phyloP scores from a whole-genome alignment of 2,888 invertebrate species.

The Eupithecia inturbata region DNA sequence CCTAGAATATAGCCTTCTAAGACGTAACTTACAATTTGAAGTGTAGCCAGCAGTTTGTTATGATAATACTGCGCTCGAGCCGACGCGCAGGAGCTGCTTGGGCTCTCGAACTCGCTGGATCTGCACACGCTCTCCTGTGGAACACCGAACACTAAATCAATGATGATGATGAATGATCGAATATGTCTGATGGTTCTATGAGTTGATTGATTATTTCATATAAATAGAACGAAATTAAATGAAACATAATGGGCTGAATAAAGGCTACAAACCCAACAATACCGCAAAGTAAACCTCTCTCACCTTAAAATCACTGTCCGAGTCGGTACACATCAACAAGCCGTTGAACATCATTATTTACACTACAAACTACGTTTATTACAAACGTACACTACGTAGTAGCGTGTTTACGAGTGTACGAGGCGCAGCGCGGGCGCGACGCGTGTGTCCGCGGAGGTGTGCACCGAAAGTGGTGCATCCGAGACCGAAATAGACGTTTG shows the following conservation, averaged over 20 bases:
- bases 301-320: constrained; percentile 77
- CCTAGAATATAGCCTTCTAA: constrained; percentile 34
- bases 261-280: not conserved
- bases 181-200: too few relatives aligned
- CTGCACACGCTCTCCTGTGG: constrained; percentile 61
- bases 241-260: too few relatives aligned
- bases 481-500: constrained; percentile 39
- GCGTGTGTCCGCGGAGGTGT: constrained; percentile 40
- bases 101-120: constrained; percentile 50
- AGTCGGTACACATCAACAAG: constrained; percentile 70
- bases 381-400: not conserved
- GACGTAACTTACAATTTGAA: constrained; percentile 63
- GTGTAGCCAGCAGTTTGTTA: constrained; percentile 65
- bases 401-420: constrained; percentile 10
- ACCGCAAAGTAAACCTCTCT: constrained; percentile 43
- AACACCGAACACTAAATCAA: constrained; percentile 14
- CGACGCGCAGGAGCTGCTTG: constrained; percentile 54
- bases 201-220: not conserved
- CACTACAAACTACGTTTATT: constrained; percentile 27
- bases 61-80: constrained; percentile 59
- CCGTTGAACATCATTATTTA: constrained; percentile 77
- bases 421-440: constrained; percentile 4
- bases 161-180: not conserved
- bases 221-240: too few relatives aligned
- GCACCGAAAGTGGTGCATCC: constrained; percentile 41